Conservation (phyloP, 2,888 invertebrate species). For the Eutolmus rufibarbis region DNA sequence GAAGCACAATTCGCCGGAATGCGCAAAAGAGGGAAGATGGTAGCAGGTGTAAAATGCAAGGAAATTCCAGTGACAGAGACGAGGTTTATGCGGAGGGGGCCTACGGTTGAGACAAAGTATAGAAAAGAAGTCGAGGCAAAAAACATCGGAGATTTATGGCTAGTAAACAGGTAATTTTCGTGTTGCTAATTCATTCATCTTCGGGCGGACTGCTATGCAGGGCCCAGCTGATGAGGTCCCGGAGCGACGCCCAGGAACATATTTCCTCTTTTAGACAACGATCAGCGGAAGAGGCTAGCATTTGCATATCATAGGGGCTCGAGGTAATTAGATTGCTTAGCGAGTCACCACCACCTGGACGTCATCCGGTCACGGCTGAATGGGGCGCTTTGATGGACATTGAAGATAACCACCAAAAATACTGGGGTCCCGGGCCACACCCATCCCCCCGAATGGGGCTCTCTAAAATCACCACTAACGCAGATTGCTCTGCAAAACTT, state of each 20-base stretch:
- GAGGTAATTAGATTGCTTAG: slow-evolving; percentile 36
- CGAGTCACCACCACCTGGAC: background rate
- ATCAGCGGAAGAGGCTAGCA: slow-evolving; percentile 25
- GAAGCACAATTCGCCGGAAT: background rate
- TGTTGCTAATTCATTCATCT: slow-evolving; percentile 48
- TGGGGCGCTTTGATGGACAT: background rate
- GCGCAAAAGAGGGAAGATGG: background rate
- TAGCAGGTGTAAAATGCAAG: slow-evolving; percentile 34
- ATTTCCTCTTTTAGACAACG: slow-evolving; percentile 33
- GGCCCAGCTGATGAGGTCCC: background rate
- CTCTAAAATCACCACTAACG: background rate
- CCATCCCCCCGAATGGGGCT: background rate
- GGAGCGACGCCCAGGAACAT: slow-evolving; percentile 19
- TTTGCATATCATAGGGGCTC: slow-evolving; percentile 41
- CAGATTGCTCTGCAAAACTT: background rate
- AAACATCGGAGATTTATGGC: slow-evolving; percentile 45
- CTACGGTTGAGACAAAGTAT: background rate
- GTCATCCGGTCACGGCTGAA: background rate
- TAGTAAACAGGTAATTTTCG: slow-evolving; percentile 49
- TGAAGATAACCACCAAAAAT: background rate
- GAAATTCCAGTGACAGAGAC: background rate
- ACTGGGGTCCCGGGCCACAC: background rate
- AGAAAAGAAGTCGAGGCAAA: slow-evolving; percentile 1
- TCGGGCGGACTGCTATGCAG: slow-evolving; percentile 18
- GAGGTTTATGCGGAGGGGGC: background rate